Conservation (phyloP, 2,888 invertebrate genomes). For the Zygogramma bicolorata region DNA sequence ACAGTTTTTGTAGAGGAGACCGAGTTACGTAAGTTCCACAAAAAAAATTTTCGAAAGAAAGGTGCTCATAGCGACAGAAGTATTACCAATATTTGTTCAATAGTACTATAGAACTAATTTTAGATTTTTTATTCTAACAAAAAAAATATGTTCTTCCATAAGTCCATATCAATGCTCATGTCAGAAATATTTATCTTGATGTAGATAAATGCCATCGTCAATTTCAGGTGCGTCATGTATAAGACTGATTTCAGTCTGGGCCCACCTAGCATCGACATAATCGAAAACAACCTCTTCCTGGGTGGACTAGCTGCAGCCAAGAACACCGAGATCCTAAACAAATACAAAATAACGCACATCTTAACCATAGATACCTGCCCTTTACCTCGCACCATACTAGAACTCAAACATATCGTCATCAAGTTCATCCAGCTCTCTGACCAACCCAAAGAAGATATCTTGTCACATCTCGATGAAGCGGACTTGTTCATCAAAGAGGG, state of each 20-base stretch:
- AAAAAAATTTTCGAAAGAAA: no score
- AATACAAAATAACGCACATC: slow-evolving; percentile 79
- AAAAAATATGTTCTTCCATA: no score
- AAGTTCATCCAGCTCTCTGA: slow-evolving; percentile 88
- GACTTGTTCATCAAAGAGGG: slow-evolving; percentile 82
- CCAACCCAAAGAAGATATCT: slow-evolving; percentile 86
- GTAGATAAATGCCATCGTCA: background rate
- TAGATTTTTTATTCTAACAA: no score
- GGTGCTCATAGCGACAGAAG: no score
- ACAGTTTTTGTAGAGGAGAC: no score
- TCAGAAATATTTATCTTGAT: no score
- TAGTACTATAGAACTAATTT: no score
- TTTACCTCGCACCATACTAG: slow-evolving; percentile 79
- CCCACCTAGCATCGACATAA: slow-evolving; percentile 71
- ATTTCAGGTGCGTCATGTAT: slow-evolving; percentile 14
- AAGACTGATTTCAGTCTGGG: slow-evolving; percentile 46
- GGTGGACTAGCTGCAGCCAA: slow-evolving; percentile 87
- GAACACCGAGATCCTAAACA: slow-evolving; percentile 76
- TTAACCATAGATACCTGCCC: slow-evolving; percentile 89
- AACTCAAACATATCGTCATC: slow-evolving; percentile 75
- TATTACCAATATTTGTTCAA: no score
- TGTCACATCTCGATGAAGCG: slow-evolving; percentile 79
- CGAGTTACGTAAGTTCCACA: no score
- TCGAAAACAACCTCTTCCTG: slow-evolving; percentile 71
- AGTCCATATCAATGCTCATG: no score